phyloP scores from a whole-genome alignment of 2,113 vertebrate genomes.

The Galeopterus variegatus region DNA sequence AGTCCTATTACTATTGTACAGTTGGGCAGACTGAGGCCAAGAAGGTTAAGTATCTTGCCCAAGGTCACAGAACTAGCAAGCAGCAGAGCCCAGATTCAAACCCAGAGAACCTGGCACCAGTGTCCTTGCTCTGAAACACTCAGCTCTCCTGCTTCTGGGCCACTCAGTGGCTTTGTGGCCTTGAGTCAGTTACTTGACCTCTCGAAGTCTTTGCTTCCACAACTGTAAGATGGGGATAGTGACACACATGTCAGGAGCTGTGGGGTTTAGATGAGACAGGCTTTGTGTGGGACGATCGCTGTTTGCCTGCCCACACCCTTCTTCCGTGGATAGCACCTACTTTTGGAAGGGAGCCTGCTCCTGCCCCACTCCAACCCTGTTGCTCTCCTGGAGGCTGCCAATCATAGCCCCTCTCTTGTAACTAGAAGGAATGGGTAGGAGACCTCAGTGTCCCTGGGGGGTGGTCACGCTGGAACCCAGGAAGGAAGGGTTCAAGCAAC shows the following conservation, averaged over 20 bases:
- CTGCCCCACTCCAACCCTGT: background rate
- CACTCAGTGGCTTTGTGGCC: background rate
- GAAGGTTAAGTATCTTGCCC: background rate
- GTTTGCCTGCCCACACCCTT: background rate
- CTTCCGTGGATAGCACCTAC: background rate
- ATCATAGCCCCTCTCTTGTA: background rate
- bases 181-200: background rate
- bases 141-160: background rate
- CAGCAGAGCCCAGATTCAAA: background rate
- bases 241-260: background rate
- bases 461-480: background rate
- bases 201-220: background rate
- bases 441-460: background rate
- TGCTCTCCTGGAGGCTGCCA: too few relatives aligned
- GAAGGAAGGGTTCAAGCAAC: background rate
- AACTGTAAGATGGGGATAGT: fast-evolving
- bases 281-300: background rate
- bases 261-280: background rate
- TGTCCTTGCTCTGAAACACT: background rate
- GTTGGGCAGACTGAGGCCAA: background rate
- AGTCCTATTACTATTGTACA: background rate
- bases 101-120: background rate
- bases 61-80: background rate
- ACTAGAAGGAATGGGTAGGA: background rate
- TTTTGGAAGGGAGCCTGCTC: background rate